Evolutionary conservation across 2,113 vertebrate genomes (phyloP).

Genomic region (Poecile atricapillus): DNA sequence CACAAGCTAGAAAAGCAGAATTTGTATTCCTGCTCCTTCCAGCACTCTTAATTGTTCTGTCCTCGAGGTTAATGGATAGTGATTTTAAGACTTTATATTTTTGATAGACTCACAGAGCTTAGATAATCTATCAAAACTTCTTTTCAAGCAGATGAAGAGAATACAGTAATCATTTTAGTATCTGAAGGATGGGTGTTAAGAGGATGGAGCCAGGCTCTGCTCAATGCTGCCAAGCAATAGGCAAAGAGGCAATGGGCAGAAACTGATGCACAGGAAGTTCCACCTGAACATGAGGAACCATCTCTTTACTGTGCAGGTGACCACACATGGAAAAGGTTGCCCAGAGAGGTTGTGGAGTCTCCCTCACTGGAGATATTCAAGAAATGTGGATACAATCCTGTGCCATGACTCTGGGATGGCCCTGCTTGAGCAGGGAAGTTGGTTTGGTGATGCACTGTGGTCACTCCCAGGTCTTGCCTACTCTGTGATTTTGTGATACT

Average conservation of each 20-base stretch:
- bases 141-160: slow-evolving; percentile 8
- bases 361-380: too few relatives aligned
- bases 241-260: neutral
- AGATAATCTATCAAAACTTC: slow-evolving; percentile 6
- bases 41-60: slow-evolving; percentile 13
- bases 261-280: neutral
- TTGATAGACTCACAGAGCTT: neutral
- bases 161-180: neutral
- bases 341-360: neutral
- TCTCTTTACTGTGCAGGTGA: neutral
- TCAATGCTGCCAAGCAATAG: neutral
- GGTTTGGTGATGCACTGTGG: neutral
- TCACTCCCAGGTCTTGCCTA: neutral
- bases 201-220: neutral
- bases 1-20: neutral
- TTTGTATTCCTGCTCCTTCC: neutral
- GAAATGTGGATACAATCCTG: neutral
- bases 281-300: neutral
- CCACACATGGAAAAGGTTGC: neutral
- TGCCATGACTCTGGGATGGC: neutral
- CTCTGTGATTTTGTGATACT: neutral
- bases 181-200: neutral
- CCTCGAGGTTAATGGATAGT: neutral
- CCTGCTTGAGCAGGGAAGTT: neutral
- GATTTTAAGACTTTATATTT: slow-evolving; percentile 47